Evolutionary conservation across 2,113 vertebrate species (phyloP), one percentile per base, ranked within the genome.

Genomic region (Urocitellus parryii): DNA sequence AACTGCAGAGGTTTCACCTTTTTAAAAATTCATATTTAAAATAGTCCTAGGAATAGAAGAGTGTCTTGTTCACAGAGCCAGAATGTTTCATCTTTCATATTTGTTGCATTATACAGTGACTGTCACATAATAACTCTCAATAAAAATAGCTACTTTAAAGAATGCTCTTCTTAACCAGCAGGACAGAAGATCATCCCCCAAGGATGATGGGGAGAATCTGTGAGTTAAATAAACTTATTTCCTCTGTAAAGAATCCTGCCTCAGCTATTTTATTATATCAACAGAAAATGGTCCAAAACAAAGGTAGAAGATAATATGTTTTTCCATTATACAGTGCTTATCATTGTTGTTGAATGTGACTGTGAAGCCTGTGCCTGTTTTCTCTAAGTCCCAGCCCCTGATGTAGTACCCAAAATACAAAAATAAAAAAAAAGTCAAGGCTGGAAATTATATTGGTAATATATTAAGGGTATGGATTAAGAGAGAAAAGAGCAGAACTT

Each of bases 281-380:
- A 67, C 63, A 67, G 32, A 20, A 72, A 10, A 37, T 32, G 53
- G 56, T 0, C 2, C 48, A 37, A 72, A 70, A n/a, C 2, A 0
- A n/a, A 25, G 89, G 68, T 39, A 10, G 48, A 45, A 45, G 53
- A n/a, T 0, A 5, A 0, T 20, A 0, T 20, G 17, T 22, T 58
- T 58, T 58, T 58, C 20, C 56, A 58, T 58, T 45, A 20, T 25
- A 20, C 51, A 53, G 51, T 12, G 14, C 51, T 34, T 32, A 20
- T n/a, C 45, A 58, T 6, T 37, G 11, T 48, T 48, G 27, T 58
- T 1, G 58, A 42, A 37, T 6, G 37, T 56, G 68, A 67, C 42
- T 22, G 1, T 25, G 29, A 67, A 37, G 42, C 0, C 5, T 53
- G 25, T 3, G 8, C 6, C 27, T 8, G 1, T 42, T 32, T 27